phyloP scores from a whole-genome alignment of 1,140 invertebrate species.

The Drosophila quadrilineata region DNA sequence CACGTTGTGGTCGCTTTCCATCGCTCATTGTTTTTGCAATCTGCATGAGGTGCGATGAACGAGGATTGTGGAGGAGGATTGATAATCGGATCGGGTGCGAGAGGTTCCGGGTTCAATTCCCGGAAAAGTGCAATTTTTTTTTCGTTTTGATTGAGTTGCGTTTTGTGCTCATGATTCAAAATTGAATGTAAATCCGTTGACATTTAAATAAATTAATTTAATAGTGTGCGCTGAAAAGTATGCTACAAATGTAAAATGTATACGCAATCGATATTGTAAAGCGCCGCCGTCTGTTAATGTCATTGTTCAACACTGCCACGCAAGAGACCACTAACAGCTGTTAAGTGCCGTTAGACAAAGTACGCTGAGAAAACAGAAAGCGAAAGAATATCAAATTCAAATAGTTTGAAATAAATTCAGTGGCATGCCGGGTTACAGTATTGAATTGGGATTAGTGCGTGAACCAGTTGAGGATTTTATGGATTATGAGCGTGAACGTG shows the following conservation, averaged over 20 bases:
- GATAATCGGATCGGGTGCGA: conserved; percentile 92
- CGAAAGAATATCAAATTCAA: too few relatives aligned
- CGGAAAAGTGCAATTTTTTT: conserved; percentile 85
- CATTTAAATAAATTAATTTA: background rate
- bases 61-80: too few relatives aligned
- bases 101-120: conserved; percentile 92
- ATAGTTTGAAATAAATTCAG: too few relatives aligned
- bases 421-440: too few relatives aligned
- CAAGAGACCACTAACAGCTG: conserved; percentile 30
- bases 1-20: background rate
- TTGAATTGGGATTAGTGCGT: too few relatives aligned
- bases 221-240: conserved; percentile 32
- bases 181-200: background rate
- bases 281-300: conserved; percentile 8
- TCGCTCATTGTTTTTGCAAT: too few relatives aligned
- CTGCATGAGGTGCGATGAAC: too few relatives aligned
- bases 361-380: background rate
- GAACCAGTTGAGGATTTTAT: too few relatives aligned
- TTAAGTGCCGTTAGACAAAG: conserved; percentile 53
- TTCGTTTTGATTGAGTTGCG: background rate
- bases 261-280: background rate
- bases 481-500: too few relatives aligned
- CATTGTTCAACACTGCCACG: conserved; percentile 12
- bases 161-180: too few relatives aligned
- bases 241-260: conserved; percentile 20